Evolutionary conservation across 2,888 invertebrate genomes (phyloP).

Genomic region (Schizotus pectinicornis): DNA sequence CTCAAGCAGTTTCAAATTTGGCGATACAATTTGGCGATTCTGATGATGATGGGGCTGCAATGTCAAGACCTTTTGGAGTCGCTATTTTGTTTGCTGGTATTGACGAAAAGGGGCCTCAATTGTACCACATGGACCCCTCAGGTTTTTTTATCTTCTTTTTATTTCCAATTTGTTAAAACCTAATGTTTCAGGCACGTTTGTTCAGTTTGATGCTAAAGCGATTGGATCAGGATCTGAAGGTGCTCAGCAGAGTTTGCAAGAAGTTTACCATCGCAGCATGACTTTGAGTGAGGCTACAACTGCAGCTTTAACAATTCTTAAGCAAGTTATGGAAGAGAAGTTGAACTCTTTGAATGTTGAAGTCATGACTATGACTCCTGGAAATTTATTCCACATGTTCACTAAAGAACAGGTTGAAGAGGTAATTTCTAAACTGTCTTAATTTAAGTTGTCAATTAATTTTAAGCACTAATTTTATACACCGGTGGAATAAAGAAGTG

Average conservation of each 20-base stretch:
- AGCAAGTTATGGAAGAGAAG: conserved; percentile 99
- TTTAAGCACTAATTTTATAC: neutral
- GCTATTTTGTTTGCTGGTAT: conserved; percentile 96
- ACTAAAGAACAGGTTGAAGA: conserved; percentile 88
- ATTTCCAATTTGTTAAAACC: neutral
- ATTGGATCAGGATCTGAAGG: conserved; percentile 99
- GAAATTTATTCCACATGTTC: conserved; percentile 86
- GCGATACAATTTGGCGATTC: conserved; percentile 99
- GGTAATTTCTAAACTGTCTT: conserved; percentile 68
- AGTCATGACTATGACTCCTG: conserved; percentile 91
- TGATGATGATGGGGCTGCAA: conserved; percentile 91
- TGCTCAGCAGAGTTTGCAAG: conserved; percentile 91
- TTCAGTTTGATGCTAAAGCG: conserved; percentile 97
- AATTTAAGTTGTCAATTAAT: conserved; percentile 22
- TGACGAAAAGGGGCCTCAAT: conserved; percentile 91
- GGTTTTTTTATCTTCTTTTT: conserved; percentile 59
- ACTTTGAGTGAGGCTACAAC: conserved; percentile 92
- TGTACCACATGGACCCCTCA: conserved; percentile 99
- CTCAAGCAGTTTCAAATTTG: conserved; percentile 97
- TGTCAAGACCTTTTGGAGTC: conserved; percentile 98
- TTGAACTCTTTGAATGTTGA: conserved; percentile 96
- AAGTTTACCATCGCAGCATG: conserved; percentile 83
- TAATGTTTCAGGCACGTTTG: conserved; percentile 91
- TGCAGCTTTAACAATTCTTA: conserved; percentile 88
- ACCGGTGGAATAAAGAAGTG: neutral